Evolutionary conservation across 2,113 vertebrate genomes (phyloP).

Genomic region (Nerophis ophidion): DNA sequence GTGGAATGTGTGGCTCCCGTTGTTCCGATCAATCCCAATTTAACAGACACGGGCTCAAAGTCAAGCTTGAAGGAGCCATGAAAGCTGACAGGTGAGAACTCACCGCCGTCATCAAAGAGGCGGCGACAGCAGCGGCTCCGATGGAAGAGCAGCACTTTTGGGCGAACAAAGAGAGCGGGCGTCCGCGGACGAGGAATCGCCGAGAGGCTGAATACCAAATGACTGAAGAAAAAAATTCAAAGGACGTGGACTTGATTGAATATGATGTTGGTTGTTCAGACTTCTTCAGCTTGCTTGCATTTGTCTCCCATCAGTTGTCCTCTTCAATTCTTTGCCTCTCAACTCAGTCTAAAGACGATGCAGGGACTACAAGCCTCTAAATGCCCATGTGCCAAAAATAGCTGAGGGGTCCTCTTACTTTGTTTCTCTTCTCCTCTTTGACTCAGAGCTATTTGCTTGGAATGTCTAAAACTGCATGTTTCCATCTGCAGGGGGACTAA

Average conservation of each 20-base stretch:
- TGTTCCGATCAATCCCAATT: constrained; percentile 75
- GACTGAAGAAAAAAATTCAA: constrained; percentile 32
- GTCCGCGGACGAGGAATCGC: constrained; percentile 50
- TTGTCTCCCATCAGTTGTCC: constrained; percentile 9
- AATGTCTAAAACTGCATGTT: too few species aligned
- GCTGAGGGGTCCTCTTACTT: too few species aligned
- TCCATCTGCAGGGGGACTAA: too few species aligned
- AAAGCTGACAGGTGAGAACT: constrained; percentile 74
- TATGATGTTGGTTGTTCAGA: constrained; percentile 12
- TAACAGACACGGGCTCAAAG: constrained; percentile 69
- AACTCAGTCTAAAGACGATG: constrained; percentile 4
- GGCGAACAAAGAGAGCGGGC: constrained; percentile 64
- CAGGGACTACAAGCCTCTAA: too few species aligned
- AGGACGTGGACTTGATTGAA: constrained; percentile 31
- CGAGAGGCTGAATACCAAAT: constrained; percentile 56
- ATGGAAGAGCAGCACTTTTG: constrained; percentile 54
- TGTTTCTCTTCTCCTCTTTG: too few species aligned
- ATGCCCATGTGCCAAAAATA: too few species aligned
- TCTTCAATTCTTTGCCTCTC: not conserved
- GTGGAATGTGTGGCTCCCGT: constrained; percentile 57
- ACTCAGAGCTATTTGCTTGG: too few species aligned
- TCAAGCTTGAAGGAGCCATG: constrained; percentile 70
- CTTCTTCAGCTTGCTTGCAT: constrained; percentile 11
- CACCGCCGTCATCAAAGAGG: constrained; percentile 65
- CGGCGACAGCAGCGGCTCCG: constrained; percentile 43